phyloP scores from a whole-genome alignment of 2,113 vertebrate genomes.

The Seriola rivoliana region DNA sequence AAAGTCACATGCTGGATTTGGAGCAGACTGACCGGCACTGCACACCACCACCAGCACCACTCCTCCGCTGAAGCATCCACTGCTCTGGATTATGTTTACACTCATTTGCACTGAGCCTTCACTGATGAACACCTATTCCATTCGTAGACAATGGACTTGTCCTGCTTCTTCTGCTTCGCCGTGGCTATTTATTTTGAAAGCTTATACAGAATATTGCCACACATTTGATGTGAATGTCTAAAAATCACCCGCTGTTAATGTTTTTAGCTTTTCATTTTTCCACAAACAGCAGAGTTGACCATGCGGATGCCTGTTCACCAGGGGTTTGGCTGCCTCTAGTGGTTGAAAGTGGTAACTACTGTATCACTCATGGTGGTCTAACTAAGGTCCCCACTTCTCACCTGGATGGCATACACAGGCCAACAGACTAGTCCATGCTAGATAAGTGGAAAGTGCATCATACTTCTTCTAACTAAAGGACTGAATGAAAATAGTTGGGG shows the following conservation, averaged over 20 bases:
- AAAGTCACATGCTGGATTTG: slow-evolving; percentile 5
- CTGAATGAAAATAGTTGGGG: background rate
- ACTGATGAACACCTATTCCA: slow-evolving; percentile 17
- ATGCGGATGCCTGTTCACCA: background rate
- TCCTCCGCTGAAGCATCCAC: slow-evolving; percentile 44
- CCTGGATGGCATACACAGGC: background rate
- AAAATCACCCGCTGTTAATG: background rate
- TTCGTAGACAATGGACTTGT: slow-evolving; percentile 25
- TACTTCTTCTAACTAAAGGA: background rate
- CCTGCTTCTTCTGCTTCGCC: background rate
- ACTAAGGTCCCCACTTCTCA: background rate
- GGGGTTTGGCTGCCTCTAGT: slow-evolving; percentile 34
- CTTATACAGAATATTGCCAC: slow-evolving; percentile 22
- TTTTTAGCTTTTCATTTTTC: slow-evolving; percentile 3
- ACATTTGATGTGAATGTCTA: slow-evolving; percentile 23
- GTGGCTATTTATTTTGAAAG: slow-evolving; percentile 61
- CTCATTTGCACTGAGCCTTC: slow-evolving; percentile 74
- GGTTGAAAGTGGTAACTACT: slow-evolving; percentile 23
- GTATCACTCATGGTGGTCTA: background rate
- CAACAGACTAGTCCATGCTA: background rate
- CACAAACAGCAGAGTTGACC: slow-evolving; percentile 8
- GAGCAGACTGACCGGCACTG: slow-evolving; percentile 28
- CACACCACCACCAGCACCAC: background rate
- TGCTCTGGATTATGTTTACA: slow-evolving; percentile 78
- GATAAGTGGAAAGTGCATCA: background rate